Evolutionary conservation across 1,140 invertebrate species (phyloP).

Genomic region (Drosophila tsacasi): DNA sequence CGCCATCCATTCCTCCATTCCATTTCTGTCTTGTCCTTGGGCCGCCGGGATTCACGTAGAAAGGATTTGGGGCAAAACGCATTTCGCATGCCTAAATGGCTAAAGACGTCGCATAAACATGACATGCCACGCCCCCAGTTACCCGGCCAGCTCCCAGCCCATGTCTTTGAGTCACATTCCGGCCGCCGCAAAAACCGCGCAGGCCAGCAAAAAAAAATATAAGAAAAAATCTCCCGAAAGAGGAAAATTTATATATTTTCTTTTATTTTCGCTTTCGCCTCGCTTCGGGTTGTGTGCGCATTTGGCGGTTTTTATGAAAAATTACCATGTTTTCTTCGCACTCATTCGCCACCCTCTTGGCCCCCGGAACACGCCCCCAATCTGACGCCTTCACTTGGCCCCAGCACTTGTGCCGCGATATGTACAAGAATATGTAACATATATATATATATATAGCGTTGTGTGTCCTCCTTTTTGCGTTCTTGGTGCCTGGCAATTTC

Average conservation of each 20-base stretch:
- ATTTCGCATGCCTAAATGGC: constrained; percentile 83
- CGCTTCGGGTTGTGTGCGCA: constrained; percentile 79
- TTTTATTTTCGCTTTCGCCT: constrained; percentile 53
- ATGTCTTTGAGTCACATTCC: constrained; percentile 72
- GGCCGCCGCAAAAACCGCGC: constrained; percentile 41
- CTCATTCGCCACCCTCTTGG: constrained; percentile 54
- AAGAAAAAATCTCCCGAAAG: constrained; percentile 16
- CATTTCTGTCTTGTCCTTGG: constrained; percentile 59
- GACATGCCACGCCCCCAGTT: constrained; percentile 64
- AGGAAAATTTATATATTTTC: constrained; percentile 50
- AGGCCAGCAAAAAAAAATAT: constrained; percentile 42
- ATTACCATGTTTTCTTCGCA: constrained; percentile 82
- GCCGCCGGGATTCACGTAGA: constrained; percentile 65
- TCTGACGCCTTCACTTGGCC: constrained; percentile 34
- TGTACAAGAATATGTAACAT: constrained; percentile 13
- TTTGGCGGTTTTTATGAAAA: constrained; percentile 84
- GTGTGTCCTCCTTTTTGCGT: constrained; percentile 37
- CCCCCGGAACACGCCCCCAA: constrained; percentile 40
- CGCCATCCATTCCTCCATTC: constrained; percentile 23
- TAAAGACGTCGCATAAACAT: constrained; percentile 82
- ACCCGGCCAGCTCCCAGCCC: constrained; percentile 19
- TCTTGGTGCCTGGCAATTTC: constrained; percentile 70
- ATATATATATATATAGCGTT: constrained; percentile 26
- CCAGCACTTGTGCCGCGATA: constrained; percentile 43
- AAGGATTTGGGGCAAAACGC: constrained; percentile 77